Conservation (phyloP, 2,797 vertebrate genomes). For the Sebastes ruberrimus region DNA sequence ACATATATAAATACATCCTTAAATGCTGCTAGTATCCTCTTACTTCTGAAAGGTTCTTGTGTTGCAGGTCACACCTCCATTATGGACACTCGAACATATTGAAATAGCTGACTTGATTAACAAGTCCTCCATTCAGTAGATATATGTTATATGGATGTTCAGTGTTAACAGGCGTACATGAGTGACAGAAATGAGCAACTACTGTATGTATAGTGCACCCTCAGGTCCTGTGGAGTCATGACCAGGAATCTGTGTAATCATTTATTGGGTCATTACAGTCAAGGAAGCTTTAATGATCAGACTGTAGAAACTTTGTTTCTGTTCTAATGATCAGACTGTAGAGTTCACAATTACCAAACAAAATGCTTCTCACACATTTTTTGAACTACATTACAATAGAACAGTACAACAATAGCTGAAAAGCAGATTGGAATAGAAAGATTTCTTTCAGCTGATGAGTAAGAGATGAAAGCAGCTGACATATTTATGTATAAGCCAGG, state of each 20-base stretch:
- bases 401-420: not conserved
- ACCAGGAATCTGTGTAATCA: not conserved
- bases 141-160: not conserved
- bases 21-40: not conserved
- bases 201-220: not conserved
- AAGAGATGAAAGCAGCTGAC: not conserved
- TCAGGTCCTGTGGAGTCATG: not conserved
- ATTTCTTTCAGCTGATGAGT: not conserved
- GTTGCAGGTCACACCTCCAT: not conserved
- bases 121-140: not conserved
- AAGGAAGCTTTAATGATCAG: not conserved
- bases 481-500: not conserved
- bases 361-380: not conserved
- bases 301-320: not conserved
- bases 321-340: not conserved
- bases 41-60: conserved; percentile 3
- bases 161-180: not conserved
- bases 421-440: not conserved
- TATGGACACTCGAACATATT: not conserved
- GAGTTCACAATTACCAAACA: not conserved
- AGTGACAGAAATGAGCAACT: not conserved
- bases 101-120: conserved; percentile 1
- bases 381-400: not conserved
- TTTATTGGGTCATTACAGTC: not conserved
- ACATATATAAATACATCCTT: not conserved